These are phyloP conservation scores for Hydraecia micacea DNA, from an alignment of 2,888 invertebrate species.

Conservation along the genomic window DNA sequence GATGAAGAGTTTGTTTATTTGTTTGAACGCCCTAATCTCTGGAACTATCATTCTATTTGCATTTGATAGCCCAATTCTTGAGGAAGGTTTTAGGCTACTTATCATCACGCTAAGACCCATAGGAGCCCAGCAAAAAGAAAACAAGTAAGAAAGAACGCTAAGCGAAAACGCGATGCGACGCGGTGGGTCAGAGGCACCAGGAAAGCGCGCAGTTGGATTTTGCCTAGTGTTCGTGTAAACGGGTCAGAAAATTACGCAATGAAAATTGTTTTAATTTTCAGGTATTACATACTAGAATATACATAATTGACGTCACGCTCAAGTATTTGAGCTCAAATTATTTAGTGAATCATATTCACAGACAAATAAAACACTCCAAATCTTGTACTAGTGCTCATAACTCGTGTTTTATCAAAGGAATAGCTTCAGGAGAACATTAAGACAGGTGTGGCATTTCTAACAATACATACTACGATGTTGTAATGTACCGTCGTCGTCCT, in stretches of 20 bases:
- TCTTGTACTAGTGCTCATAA: conserved; percentile 46
- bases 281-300: conserved; percentile 24
- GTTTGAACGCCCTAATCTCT: not conserved
- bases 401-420: conserved; percentile 69
- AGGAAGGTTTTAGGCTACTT: not conserved
- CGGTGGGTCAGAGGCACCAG: not conserved
- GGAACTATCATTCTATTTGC: not conserved
- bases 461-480: conserved; percentile 44
- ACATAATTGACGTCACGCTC: conserved; percentile 71
- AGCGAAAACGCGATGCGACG: not conserved
- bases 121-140: not conserved
- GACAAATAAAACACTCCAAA: conserved; percentile 79
- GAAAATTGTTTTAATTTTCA: not conserved
- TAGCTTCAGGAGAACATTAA: conserved; percentile 67
- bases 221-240: not conserved
- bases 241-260: not conserved
- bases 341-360: conserved; percentile 70
- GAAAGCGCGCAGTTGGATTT: not conserved
- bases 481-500: not conserved
- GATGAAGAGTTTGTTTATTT: not conserved
- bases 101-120: not conserved
- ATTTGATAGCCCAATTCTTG: not conserved
- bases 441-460: conserved; percentile 59
- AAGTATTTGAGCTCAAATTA: conserved; percentile 66
- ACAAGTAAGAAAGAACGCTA: not conserved